Evolutionary conservation across 2,888 invertebrate species (phyloP), one percentile per base, ranked within the genome.

Genomic region (Thymelicus acteon): DNA sequence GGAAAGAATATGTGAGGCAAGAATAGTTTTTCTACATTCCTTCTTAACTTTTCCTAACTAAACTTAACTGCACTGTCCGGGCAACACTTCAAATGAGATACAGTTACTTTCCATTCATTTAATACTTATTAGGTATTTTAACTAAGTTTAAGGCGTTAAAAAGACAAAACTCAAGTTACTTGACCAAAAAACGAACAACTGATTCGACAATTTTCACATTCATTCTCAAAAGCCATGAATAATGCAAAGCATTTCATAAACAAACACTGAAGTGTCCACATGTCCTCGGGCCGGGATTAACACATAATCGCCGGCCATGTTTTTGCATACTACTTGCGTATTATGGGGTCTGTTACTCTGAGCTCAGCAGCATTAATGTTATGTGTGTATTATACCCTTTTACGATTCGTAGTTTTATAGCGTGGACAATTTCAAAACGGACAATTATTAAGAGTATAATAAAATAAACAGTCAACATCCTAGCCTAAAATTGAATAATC

Each of bases 271-370:
- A 58, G 31, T 37, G 4, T 48, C 49, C 60, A 19, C 19, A 4
- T 57, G 68, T 52, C 62, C 68, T 63, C 68, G 57, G 37, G 62
- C 47, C 12, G 48, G 62, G 68, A 62, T 69, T 69, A 69, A 39
- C 37, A 69, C 68, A 8, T 68, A 62, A 69, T 69, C 57, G 48
- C 15, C 15, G 63, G 39, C 62, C 69, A 69, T 69, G 69, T 69
- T 63, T 63, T 69, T 69, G 69, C 69, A 69, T 69, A 69, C 57
- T 48, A 58, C 40, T 39, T 39, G 47, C 58, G 63, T 49, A 69
- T 69, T 69, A 69, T 10, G 48, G 37, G 48, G 10, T 19, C 57
- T 39, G 39, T 31, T 31, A 31, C 31, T 5, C 6, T 62, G 12
- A 63, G 69, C 63, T 7, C 24, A 1, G 8, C 6, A 48, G 13